Evolutionary conservation across 2,888 invertebrate genomes (phyloP).

Genomic region (Eristalis arbustorum): DNA sequence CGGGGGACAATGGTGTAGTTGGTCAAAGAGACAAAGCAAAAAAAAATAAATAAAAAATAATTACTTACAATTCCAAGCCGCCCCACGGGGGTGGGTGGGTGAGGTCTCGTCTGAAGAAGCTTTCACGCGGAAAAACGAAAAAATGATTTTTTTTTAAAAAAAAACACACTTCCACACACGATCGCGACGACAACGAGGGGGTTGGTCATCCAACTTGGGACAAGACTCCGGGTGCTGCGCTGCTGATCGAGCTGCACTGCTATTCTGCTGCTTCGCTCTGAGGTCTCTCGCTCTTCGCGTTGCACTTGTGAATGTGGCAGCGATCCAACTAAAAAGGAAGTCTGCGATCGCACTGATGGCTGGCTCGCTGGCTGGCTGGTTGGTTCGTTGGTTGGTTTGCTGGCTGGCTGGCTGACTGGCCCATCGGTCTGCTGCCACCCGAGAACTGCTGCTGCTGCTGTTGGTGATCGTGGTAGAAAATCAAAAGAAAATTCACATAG

Average conservation of each 20-base stretch:
- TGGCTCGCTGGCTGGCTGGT: not conserved
- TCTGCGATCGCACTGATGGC: constrained; percentile 56
- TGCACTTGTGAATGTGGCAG: constrained; percentile 70
- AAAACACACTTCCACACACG: not conserved
- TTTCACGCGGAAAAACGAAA: constrained; percentile 22
- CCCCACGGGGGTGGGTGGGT: not conserved
- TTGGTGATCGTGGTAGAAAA: constrained; percentile 67
- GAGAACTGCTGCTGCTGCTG: constrained; percentile 28
- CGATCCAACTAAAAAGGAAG: constrained; percentile 71
- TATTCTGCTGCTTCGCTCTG: constrained; percentile 27
- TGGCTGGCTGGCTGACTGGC: constrained; percentile 7
- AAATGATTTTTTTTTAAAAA: not conserved
- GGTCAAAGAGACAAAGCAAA: not conserved
- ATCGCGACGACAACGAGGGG: not conserved
- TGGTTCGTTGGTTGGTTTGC: not conserved
- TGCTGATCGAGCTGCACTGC: constrained; percentile 12
- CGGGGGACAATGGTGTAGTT: not conserved
- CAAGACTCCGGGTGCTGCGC: constrained; percentile 7
- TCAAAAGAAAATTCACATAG: constrained; percentile 60
- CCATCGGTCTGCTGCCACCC: constrained; percentile 54
- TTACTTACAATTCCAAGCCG: not conserved
- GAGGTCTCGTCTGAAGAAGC: constrained; percentile 39
- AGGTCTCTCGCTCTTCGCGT: constrained; percentile 28
- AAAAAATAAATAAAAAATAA: constrained; percentile 31
- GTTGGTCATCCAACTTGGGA: constrained; percentile 2